Base-by-base conservation (phyloP, 2,797 vertebrate species). In the Balearica regulorum region DNA sequence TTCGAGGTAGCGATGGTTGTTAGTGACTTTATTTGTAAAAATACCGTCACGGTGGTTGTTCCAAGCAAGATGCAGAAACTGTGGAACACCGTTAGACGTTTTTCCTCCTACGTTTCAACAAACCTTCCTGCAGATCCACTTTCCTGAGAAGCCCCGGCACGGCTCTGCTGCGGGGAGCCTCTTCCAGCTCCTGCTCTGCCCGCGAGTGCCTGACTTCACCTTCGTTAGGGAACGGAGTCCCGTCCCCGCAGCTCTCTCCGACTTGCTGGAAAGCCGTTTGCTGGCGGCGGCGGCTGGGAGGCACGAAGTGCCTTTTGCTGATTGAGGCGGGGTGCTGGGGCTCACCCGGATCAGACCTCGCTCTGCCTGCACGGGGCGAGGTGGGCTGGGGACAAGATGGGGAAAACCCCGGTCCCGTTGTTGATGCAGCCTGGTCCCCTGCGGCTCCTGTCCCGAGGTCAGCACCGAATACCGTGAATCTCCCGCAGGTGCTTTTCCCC, bases 281-380 rank as follows among this genome's bases (percentile, higher is more conserved):
- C 60, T 41, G 24, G 10, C 5, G 7, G 49, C 4, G 4, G 39
- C 7, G 16, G 41, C 51, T 24, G 61, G 20, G 35, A 18, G 28
- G n/a, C 64, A 21, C 8, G 5, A 68, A 68, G 28, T 33, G 33
- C 16, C 41, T 55, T 64, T 37, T 31, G 55, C 33, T 33, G 39
- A 13, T 16, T 10, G 68, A 54, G 57, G 21, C 26, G 33, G 51
- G 28, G 11, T 48, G n/a, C 43, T 26, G 53, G 18, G 75, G 29
- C 24, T 43, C 37, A 6, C 8, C 58, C 2, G 4, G 55, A 35
- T 16, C 46, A 66, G 29, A 46, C 66, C 55, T 19, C 5, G 6
- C 29, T 69, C 24, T n/a, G 29, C 31, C 44, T 1, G 0, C 37
- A 3, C 1, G 5, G 12, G 28, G 11, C 37, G 33, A 15, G 8